Evolutionary conservation across 2,888 invertebrate genomes (phyloP), one percentile per base, ranked within the genome.

Genomic region (Diogma glabrata): DNA sequence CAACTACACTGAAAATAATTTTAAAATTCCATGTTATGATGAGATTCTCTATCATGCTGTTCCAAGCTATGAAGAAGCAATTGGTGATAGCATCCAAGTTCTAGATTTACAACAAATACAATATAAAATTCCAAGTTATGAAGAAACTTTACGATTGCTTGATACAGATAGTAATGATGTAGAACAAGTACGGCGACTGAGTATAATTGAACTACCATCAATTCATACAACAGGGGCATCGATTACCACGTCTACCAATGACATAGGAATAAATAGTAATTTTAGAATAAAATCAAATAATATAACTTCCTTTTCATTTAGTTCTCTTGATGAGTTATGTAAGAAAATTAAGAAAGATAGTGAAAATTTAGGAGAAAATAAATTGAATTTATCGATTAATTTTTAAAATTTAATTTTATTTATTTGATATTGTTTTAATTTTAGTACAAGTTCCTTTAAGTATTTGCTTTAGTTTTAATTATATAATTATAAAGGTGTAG

Each of bases 11-110:
- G 26, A 26, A 2, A 24, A 16, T 4, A 16, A 30, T 2, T 4
- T 17, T 14, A 33, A 30, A 24, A 22, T 48, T n/a, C 48, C 48
- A 30, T 9, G 22, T 20, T 48, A 48, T 33, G 33, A 48, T 48
- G 48, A 48, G n/a, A 20, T 20, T 30, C 19, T 48, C 9, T 24
- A 30, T 48, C 30, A 33, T 20, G 20, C 48, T 1, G 33, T 48
- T 1, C 48, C 48, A 6, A 33, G 48, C 22, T 48, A 48, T 10
- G 48, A 48, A 20, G 48, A 48, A 33, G 48, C 33, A 12, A 22
- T 43, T 43, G 23, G 8, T 14, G 43, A 43, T 43, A 22, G 43
- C 14, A 20, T 20, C 22, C 20, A 22, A 14, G 23, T 22, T n/a
- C 20, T 43, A 23, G 6, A 22, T 22, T 22, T 43, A n/a, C 43